Evolutionary conservation across 1,140 invertebrate species (phyloP), one percentile per base, ranked within the genome.

Genomic region (Parasteatoda tepidariorum): DNA sequence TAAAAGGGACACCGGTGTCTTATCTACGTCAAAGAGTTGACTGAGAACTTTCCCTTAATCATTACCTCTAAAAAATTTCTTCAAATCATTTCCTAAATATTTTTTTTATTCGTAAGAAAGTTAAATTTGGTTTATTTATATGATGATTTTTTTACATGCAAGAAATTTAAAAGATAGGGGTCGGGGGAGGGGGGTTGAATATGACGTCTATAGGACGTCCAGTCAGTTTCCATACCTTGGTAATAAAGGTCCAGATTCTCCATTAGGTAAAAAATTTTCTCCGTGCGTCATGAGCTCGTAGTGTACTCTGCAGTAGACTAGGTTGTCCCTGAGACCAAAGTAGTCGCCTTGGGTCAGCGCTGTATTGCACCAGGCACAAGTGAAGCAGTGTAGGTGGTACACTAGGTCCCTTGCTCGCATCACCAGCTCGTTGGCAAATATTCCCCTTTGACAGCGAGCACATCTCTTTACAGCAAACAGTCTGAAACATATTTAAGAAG

Each of bases 361-460:
- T 57, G 88, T 87, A 71, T 94, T 93, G 89, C 97, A 98, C 68
- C 94, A 93, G 24, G 93, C 92, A 88, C 96, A 98, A 2, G 93
- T 94, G 90, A 98, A 98, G 90, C 96, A 98, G 82, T 94, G 92
- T 66, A 97, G 91, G 89, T 98, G 96, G 89, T 95, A 98, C 61
- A 97, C 95, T 85, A 94, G 91, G 85, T 96, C 95, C 31, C 88
- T 88, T 0, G 95, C 96, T 84, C 95, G 90, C 96, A 97, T 98
- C 87, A 98, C 96, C 86, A 97, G 90, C 90, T 98, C 96, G 85
- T 94, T 94, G n/a, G 95, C 93, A 15, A 94, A 93, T 86, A 98
- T 91, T 85, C 94, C 95, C 41, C 93, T 92, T 18, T 93, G 93
- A 88, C 96, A 98, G 61, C 95, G 92, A 1, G 93, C 93, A 87